Base-by-base conservation (phyloP, 2,888 invertebrate genomes). In the Bimastos eiseni region DNA sequence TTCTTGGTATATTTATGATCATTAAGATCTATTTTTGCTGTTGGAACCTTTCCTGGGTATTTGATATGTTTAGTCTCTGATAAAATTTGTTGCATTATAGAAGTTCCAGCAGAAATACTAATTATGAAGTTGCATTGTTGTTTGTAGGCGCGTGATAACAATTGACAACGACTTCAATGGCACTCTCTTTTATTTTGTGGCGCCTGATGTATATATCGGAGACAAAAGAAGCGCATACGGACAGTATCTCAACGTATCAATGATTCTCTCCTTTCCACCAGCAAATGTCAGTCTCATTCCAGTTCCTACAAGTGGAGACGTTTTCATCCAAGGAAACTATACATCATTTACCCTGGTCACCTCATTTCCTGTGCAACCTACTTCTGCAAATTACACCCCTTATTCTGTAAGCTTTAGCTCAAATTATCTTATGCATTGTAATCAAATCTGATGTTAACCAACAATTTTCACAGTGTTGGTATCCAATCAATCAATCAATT, bases 171-270 rank as follows among this genome's bases (percentile, higher is more conserved):
- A 37, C 33, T 41, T 89, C n/a, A 89, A 49, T 33, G 41, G 41
- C 21, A 38, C 41, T 17, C 49, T n/a, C 30, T 89, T 41, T 30
- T 89, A 44, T 13, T 89, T 89, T 19, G 89, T 49, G 89, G 89
- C 89, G 11, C 41, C 89, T 19, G 49, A n/a, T 41, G 41, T 19
- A 33, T 89, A 41, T 49, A 41, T 89, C 19, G 89, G 89, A 41
- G 89, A 93, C 92, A 93, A 92, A 91, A 90, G 91, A 21, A 88
- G 92, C 2, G 91, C 93, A 5, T 93, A 93, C 90, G 93, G 92
- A 17, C 92, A 92, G 83, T 44, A 49, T 17, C 89, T 93, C 21
- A 91, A 88, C 15, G 55, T 93, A 30, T 70, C 90, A 38, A 37
- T 91, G 36, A 34, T 70, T 30, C 83, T 91, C 34, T 90, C 91